Evolutionary conservation across 2,113 vertebrate genomes (phyloP), one percentile per base, ranked within the genome.

Genomic region (Corythaixoides concolor): DNA sequence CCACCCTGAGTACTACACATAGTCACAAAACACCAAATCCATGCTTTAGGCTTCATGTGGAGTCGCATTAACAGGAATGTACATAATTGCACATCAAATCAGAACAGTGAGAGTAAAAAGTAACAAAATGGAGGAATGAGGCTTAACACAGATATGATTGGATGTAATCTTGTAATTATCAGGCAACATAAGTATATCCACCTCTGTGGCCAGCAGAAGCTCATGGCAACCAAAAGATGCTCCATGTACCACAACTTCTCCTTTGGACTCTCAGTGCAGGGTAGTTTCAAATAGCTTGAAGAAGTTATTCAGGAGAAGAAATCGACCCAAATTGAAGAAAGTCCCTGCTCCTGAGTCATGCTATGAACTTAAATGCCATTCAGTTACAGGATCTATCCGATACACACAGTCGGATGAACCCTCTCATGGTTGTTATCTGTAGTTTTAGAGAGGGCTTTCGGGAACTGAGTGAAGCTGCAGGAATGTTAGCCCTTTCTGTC

Each of bases 401-500:
- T 27, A n/a, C 32, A 23, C 0, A 0, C 19, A 66, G 28, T 7
- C 55, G 35, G 1, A 1, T 12, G 21, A 58, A 39, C 7, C 3
- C 22, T 55, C 52, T 70, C 23, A 24, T 2, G 0, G 21, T 73
- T 32, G 19, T 32, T 37, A 26, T 77, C 26, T 55, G 22, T 26
- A 20, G 21, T 45, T 89, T 74, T 62, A 41, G 52, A 78, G 39
- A 85, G 37, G 12, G 3, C 10, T 85, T 78, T 55, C 30, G 49
- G 49, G 56, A 89, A 10, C 33, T 27, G 18, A 35, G 18, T 23
- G 49, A 78, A 85, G 21, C 14, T 78, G 19, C 30, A 75, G 32
- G 27, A 67, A 59, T 26, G 9, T 6, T 70, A 35, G 3, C 11
- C 16, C 32, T 62, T 85, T 72, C 33, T 85, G 27, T 28, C 45